Base-by-base conservation (phyloP, 2,888 invertebrate genomes). In the Chymomyza amoena region DNA sequence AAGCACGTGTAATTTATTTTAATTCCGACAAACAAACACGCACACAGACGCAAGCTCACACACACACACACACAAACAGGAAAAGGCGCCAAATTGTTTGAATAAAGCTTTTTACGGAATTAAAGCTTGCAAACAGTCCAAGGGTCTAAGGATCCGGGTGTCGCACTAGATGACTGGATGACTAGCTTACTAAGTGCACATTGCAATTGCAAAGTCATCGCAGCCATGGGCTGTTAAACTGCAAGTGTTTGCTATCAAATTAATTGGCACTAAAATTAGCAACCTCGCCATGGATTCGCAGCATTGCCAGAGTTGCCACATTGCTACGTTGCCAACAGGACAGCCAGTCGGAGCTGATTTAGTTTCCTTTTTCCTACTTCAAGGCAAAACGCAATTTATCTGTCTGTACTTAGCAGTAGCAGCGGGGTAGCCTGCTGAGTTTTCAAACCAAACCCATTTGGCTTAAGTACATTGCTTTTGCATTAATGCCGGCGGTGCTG, bases 221-320 rank as follows among this genome's bases (percentile, higher is more conserved):
- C 74, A 66, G 77, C 78, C 76, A 74, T 69, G 76, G 69, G 71
- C 71, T 45, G 39, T 45, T 45, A 66, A 66, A 66, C 36, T 75
- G 78, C 72, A 84, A 84, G 84, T 84, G 81, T 85, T 84, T 84
- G 86, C 88, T 75, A 87, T 84, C 84, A 84, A 84, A 84, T 84
- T 84, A 84, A 84, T 84, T 84, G 84, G 84, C 87, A 84, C 86
- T 87, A 84, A 84, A 84, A 84, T 87, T 87, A 87, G 83, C 83
- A 75, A 76, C 64, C 18, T 16, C 16, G n/a, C 83, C 87, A 78
- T 78, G 87, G 84, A 84, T 84, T 78, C 80, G 87, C 85, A 83
- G 84, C 87, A 83, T 87, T 87, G 87, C 83, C 83, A 83, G 67
- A 71, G 70, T 63, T 73, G 65, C 20, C 60, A 32, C 32, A 2